Base-by-base conservation (phyloP, 2,797 vertebrate genomes). In the Rhynchonycteris naso region DNA sequence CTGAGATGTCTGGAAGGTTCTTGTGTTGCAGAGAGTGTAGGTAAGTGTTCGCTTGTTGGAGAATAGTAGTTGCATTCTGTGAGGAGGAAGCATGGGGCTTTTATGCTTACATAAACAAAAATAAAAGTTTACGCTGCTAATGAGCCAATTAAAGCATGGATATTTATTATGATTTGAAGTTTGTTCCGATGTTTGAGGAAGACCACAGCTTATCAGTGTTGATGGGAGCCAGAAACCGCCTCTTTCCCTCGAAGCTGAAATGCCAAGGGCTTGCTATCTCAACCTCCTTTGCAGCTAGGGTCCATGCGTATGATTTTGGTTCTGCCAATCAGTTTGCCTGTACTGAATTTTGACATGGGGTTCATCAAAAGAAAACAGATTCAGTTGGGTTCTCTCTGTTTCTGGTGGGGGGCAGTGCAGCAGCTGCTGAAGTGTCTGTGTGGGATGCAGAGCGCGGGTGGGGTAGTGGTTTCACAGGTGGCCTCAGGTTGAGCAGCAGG, bases 271-370 rank as follows among this genome's bases (percentile, higher is more conserved):
- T 69, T 68, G 75, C 89, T 92, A 92, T 84, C 90, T 59, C 81
- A n/a, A 81, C 78, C 90, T 92, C 92, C 96, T 95, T 86, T 96
- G 94, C 84, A 93, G 92, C 93, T 88, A 85, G 72, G 59, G 52
- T 30, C 65, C 47, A 68, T 88, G 58, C 50, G 35, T 95, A 85
- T 90, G 92, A 95, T 90, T 75, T 81, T 22, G 4, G 3, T 66
- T 61, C 71, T 30, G 54, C 83, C 93, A 74, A 71, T 91, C 93
- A 94, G 83, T 87, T 95, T 43, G 88, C 87, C 69, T 81, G 52
- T 61, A 68, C 76, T 93, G 80, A 84, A 69, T 93, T 97, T 76
- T 81, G 50, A 95, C 58, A 84, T 59, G 4, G 24, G 28, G 91
- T 92, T 96, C 76, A 79, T 91, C 63, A 80, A 81, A 88, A 87